These are phyloP conservation scores for Eolophus roseicapilla DNA, from an alignment of 2,113 vertebrate genomes.

Conservation along the genomic window DNA sequence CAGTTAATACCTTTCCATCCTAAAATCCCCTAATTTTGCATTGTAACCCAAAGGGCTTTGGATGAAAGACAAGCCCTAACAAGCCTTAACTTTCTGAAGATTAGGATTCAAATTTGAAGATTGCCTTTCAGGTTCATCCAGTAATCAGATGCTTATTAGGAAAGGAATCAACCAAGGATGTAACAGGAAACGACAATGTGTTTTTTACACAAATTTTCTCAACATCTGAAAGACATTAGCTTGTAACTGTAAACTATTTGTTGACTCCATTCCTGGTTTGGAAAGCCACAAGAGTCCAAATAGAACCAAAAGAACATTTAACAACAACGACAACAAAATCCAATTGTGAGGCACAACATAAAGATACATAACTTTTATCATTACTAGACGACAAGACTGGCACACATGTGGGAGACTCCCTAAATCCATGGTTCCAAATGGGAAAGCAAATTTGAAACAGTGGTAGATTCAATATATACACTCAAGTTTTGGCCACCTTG, in stretches of 20 bases:
- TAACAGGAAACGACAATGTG: not conserved
- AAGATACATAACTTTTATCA: not conserved
- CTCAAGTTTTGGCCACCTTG: not conserved
- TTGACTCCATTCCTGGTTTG: not conserved
- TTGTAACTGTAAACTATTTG: not conserved
- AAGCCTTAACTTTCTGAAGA: not conserved
- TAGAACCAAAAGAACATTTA: not conserved
- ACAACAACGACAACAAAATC: not conserved
- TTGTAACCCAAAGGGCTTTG: not conserved
- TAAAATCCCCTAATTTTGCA: not conserved
- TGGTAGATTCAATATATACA: not conserved
- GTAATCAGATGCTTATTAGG: not conserved
- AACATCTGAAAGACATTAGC: not conserved
- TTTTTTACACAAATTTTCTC: not conserved
- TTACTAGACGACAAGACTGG: not conserved
- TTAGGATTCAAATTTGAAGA: not conserved
- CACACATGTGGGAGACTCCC: not conserved
- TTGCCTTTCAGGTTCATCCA: not conserved
- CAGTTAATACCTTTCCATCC: not conserved
- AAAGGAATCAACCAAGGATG: not conserved
- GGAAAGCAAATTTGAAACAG: not conserved
- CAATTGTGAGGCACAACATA: not conserved
- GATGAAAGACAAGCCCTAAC: not conserved
- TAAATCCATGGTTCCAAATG: not conserved
- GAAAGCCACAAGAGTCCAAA: not conserved